These are phyloP conservation scores for Peromyscus maniculatus DNA, from an alignment of 2,113 vertebrate genomes.

Conservation along the genomic window DNA sequence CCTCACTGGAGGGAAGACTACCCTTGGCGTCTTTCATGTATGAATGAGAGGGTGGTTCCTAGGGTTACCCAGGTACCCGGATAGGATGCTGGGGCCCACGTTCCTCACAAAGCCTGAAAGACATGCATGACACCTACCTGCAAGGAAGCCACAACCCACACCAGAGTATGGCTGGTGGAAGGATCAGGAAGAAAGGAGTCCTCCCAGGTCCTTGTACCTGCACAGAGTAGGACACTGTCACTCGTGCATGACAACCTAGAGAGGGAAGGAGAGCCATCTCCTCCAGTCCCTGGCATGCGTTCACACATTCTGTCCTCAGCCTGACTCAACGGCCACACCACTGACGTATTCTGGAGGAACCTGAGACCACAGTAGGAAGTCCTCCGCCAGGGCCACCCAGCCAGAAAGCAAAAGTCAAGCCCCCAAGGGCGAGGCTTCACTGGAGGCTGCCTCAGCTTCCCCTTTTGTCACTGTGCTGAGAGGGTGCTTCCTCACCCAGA, in stretches of 20 bases:
- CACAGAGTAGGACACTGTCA: not conserved
- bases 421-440: not conserved
- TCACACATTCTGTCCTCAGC: too few relatives aligned
- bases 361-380: not conserved
- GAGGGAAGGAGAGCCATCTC: not conserved
- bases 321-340: too few relatives aligned
- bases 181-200: not conserved
- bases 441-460: not conserved
- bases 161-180: not conserved
- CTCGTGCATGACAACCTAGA: not conserved
- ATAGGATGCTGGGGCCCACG: fast-evolving
- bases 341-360: not conserved
- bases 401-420: not conserved
- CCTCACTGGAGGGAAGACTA: not conserved
- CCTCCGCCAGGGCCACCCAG: not conserved
- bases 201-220: fast-evolving
- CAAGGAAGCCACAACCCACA: not conserved
- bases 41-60: not conserved
- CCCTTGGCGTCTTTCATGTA: fast-evolving
- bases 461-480: not conserved
- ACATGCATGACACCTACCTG: not conserved
- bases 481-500: not conserved
- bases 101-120: not conserved
- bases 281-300: not conserved
- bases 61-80: not conserved